Evolutionary conservation across 1,140 invertebrate genomes (phyloP).

Genomic region (Zaprionus inermis): DNA sequence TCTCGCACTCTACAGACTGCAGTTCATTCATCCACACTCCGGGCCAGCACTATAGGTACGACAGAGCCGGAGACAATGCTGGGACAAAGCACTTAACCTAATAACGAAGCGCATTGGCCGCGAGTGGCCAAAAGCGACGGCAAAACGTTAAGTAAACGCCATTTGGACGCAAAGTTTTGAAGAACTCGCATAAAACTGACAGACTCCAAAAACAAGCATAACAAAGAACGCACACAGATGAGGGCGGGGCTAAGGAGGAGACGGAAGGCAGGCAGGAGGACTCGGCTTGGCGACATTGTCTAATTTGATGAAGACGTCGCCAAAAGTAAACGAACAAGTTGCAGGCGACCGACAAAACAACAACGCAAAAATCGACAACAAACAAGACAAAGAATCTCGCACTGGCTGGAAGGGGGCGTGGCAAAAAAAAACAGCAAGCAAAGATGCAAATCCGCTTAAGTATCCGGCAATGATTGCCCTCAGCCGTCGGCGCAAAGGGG

Average conservation of each 20-base stretch:
- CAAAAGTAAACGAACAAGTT: slow-evolving; percentile 42
- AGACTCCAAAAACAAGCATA: slow-evolving; percentile 45
- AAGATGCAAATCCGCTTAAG: slow-evolving; percentile 83
- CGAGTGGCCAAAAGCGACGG: slow-evolving; percentile 44
- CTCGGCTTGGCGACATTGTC: slow-evolving; percentile 44
- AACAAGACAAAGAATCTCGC: slow-evolving; percentile 50
- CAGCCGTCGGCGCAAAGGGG: slow-evolving; percentile 28
- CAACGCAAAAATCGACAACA: slow-evolving; percentile 64
- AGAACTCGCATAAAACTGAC: slow-evolving; percentile 82
- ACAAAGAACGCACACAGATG: neutral
- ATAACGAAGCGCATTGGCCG: slow-evolving; percentile 58
- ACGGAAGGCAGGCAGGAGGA: slow-evolving; percentile 11
- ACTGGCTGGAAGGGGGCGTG: neutral
- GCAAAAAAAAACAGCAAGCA: slow-evolving; percentile 51
- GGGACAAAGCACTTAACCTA: slow-evolving; percentile 74
- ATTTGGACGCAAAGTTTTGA: slow-evolving; percentile 74
- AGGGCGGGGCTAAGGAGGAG: slow-evolving; percentile 3
- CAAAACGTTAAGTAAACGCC: slow-evolving; percentile 79
- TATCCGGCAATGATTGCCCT: slow-evolving; percentile 79
- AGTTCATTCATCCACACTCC: neutral
- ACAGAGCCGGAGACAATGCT: neutral
- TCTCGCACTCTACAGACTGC: neutral
- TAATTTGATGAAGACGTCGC: slow-evolving; percentile 75
- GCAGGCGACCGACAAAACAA: slow-evolving; percentile 20
- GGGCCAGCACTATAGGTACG: neutral